Conservation (phyloP, 2,888 invertebrate genomes). For the Uloborus plumipes region DNA sequence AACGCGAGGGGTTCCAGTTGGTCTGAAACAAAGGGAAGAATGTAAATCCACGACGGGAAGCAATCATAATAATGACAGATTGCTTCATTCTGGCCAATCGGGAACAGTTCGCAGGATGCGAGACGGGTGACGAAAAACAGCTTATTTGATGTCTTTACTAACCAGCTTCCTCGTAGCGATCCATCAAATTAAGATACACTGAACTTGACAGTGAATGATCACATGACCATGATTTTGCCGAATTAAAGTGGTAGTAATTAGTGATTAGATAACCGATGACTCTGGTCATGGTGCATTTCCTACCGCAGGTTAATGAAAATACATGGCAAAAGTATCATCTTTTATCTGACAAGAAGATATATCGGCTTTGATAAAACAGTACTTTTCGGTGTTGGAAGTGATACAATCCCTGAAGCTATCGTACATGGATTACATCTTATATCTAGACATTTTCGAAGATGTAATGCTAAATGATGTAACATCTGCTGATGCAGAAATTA, state of each 20-base stretch:
- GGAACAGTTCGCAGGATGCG: constrained; percentile 7
- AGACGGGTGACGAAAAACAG: constrained; percentile 47
- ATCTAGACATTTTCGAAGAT: too few species aligned
- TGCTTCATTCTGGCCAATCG: constrained; percentile 20
- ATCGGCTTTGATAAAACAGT: too few species aligned
- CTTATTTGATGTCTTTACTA: constrained; percentile 46
- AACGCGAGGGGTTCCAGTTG: constrained; percentile 41
- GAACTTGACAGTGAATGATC: constrained; percentile 26
- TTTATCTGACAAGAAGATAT: neutral
- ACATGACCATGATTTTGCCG: constrained; percentile 1
- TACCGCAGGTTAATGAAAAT: neutral
- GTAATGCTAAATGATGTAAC: too few species aligned
- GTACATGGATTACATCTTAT: too few species aligned
- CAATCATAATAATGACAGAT: constrained; percentile 52
- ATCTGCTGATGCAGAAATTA: too few species aligned
- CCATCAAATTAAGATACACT: constrained; percentile 36
- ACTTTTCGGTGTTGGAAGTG: too few species aligned
- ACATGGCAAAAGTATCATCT: neutral
- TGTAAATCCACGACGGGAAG: constrained; percentile 47
- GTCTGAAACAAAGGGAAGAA: constrained; percentile 49
- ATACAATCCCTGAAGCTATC: too few species aligned
- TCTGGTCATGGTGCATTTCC: neutral
- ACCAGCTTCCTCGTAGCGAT: constrained; percentile 30
- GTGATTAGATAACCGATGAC: constrained; percentile 6
- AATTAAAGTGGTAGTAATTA: neutral